phyloP scores from a whole-genome alignment of 1,140 invertebrate genomes.

The Bombus balteatus region DNA sequence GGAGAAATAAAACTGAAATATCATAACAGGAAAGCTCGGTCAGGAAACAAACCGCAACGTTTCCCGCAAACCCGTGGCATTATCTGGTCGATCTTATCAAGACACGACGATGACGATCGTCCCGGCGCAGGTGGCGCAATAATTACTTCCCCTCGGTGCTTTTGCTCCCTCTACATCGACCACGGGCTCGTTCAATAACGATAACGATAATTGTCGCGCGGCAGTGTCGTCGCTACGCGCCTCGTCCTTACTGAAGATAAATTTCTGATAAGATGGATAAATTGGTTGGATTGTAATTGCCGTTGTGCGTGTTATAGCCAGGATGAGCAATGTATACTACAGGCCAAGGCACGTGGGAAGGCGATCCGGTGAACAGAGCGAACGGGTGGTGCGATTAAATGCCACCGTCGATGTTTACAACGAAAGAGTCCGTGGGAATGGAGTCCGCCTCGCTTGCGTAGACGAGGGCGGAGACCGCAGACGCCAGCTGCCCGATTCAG shows the following conservation, averaged over 20 bases:
- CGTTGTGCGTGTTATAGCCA: slow-evolving; percentile 79
- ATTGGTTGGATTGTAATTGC: slow-evolving; percentile 82
- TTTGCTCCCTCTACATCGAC: not conserved
- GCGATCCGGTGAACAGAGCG: not conserved
- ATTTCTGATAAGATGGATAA: slow-evolving; percentile 79
- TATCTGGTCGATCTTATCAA: slow-evolving; percentile 51
- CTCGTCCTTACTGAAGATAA: slow-evolving; percentile 70
- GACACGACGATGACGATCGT: slow-evolving; percentile 52
- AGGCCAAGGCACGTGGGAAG: slow-evolving; percentile 40
- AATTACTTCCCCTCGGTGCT: slow-evolving; percentile 58
- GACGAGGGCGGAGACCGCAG: slow-evolving; percentile 12
- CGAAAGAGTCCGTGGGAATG: slow-evolving; percentile 73
- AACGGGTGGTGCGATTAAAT: slow-evolving; percentile 60
- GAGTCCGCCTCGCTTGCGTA: slow-evolving; percentile 10
- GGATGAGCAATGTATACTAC: slow-evolving; percentile 49
- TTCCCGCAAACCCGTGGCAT: slow-evolving; percentile 27
- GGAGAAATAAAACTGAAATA: slow-evolving; percentile 8
- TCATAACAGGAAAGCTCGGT: slow-evolving; percentile 29
- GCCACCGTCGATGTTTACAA: slow-evolving; percentile 49
- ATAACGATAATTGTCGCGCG: slow-evolving; percentile 67
- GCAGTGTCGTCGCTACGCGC: slow-evolving; percentile 39
- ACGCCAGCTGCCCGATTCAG: slow-evolving; percentile 57
- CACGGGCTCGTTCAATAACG: slow-evolving; percentile 54
- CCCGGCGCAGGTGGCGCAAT: slow-evolving; percentile 66
- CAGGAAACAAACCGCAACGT: slow-evolving; percentile 42